Evolutionary conservation across 1,140 invertebrate genomes (phyloP).

Genomic region (Cyclina sinensis): DNA sequence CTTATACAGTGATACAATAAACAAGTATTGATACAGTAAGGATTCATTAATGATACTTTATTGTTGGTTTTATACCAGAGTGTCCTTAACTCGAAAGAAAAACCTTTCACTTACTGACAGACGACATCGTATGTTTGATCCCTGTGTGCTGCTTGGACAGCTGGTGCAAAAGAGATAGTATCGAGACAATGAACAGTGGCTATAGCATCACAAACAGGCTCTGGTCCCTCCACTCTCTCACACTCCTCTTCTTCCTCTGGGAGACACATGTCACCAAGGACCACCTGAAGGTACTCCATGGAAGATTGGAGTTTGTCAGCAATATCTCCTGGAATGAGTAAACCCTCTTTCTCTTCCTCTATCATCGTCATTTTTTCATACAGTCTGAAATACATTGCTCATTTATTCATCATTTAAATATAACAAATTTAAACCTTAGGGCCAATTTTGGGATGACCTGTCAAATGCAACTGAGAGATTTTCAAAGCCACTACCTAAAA

Average conservation of each 20-base stretch:
- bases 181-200: not conserved
- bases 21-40: no score
- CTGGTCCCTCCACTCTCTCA: not conserved
- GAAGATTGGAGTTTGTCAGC: not conserved
- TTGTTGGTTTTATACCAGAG: no score
- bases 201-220: not conserved
- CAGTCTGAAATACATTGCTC: not conserved
- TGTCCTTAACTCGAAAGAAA: no score
- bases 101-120: constrained; percentile 4
- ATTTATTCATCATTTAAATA: no score
- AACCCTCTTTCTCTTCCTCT: not conserved
- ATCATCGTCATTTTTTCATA: not conserved
- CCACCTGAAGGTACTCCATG: not conserved
- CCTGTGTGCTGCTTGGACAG: not conserved
- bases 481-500: no score
- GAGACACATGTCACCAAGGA: not conserved
- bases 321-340: not conserved
- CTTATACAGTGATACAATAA: no score
- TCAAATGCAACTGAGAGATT: no score
- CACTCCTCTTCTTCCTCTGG: not conserved
- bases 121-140: not conserved
- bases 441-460: no score
- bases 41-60: no score
- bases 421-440: no score
- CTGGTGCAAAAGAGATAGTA: not conserved